phyloP scores from a whole-genome alignment of 2,797 vertebrate species.

The Pseudomugil gertrudae region DNA sequence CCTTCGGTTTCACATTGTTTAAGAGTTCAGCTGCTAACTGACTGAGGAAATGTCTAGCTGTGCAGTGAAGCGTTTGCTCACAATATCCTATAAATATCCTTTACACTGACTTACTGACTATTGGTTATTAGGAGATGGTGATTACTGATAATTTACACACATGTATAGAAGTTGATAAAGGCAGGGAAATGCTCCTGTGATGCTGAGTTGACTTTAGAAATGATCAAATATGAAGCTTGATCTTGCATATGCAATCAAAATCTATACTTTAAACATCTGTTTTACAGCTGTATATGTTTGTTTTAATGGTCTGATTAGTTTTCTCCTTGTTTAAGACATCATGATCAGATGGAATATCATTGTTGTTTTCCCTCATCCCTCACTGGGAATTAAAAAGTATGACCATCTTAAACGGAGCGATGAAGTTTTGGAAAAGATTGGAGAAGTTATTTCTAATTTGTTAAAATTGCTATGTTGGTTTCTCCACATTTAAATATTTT shows the following conservation, averaged over 20 bases:
- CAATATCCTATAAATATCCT: slow-evolving; percentile 64
- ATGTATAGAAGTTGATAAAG: neutral
- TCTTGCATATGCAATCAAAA: neutral
- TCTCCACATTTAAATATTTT: neutral
- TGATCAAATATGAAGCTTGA: neutral
- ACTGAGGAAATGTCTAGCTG: slow-evolving; percentile 46
- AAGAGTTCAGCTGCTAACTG: slow-evolving; percentile 64
- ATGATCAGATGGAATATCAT: neutral
- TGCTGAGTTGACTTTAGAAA: neutral
- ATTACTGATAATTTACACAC: slow-evolving; percentile 1
- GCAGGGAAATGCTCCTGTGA: neutral
- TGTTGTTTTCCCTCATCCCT: neutral
- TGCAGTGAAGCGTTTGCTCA: slow-evolving; percentile 28
- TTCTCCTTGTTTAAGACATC: neutral
- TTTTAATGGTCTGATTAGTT: neutral
- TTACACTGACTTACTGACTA: slow-evolving; percentile 47
- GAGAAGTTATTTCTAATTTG: no score
- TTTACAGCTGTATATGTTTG: no score
- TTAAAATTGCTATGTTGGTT: neutral
- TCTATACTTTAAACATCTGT: neutral
- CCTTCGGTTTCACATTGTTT: slow-evolving; percentile 61
- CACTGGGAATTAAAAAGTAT: neutral
- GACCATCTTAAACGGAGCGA: neutral
- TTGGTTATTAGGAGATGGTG: slow-evolving; percentile 20
- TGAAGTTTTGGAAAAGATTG: neutral